Percentiles rank a stretch among this genome's conserved stretches.
Conservation (phyloP, 2,888 invertebrate genomes). For the Micoletzkya japonica region DNA sequence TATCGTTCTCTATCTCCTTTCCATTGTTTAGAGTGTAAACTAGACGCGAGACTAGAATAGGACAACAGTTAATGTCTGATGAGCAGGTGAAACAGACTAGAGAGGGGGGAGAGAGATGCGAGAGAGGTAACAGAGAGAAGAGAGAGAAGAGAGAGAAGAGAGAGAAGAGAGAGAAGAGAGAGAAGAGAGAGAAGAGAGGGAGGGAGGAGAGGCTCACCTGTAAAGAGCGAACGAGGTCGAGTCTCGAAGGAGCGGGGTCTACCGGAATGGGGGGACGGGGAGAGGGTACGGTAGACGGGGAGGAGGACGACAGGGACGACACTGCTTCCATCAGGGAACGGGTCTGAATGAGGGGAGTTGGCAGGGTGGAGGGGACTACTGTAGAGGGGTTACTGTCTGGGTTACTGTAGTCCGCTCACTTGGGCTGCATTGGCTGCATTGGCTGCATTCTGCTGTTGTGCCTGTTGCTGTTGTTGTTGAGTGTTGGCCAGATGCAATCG, state of each 20-base stretch:
- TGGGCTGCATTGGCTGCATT: too few species aligned
- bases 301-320: neutral
- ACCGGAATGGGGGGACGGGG: conserved; percentile 47
- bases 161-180: conserved; percentile 7
- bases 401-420: too few species aligned
- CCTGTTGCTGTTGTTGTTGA: neutral
- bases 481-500: conserved; percentile 18
- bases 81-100: too few species aligned
- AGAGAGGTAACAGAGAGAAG: neutral
- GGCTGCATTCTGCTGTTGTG: neutral
- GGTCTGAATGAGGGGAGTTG: neutral
- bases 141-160: neutral
- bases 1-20: neutral
- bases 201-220: conserved; percentile 10
- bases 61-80: too few species aligned
- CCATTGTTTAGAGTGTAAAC: neutral
- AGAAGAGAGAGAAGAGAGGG: neutral
- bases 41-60: too few species aligned
- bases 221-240: conserved; percentile 27
- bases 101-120: neutral
- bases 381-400: too few species aligned
- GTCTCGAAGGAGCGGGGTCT: conserved; percentile 52
- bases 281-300: neutral
- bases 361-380: neutral
- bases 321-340: conserved; percentile 19